Evolutionary conservation across 2,113 vertebrate species (phyloP).

Genomic region (Engraulis encrasicolus): DNA sequence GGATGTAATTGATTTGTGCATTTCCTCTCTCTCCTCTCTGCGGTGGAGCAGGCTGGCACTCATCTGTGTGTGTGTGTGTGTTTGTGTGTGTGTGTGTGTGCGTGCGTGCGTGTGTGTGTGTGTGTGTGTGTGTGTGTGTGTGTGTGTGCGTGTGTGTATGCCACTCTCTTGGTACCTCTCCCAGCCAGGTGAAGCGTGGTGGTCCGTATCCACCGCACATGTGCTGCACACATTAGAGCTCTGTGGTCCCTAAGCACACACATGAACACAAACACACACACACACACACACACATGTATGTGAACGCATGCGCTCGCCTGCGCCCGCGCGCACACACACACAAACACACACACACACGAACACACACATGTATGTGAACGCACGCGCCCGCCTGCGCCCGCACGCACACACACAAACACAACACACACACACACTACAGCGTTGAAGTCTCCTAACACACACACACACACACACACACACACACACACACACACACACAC

Average conservation of each 20-base stretch:
- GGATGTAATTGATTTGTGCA: conserved; percentile 53
- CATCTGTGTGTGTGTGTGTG: conserved; percentile 10
- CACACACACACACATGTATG: not conserved
- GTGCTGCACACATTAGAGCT: conserved; percentile 90
- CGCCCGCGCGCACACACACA: not conserved
- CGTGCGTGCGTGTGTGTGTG: not conserved
- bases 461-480: not conserved
- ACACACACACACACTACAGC: too few species aligned
- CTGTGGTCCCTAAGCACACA: not conserved
- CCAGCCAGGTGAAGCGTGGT: conserved; percentile 54
- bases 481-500: not conserved
- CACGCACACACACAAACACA: too few species aligned
- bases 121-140: not conserved
- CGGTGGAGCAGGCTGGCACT: conserved; percentile 47
- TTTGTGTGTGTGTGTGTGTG: not conserved
- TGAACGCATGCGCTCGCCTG: not conserved
- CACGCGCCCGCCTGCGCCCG: too few species aligned
- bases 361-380: too few species aligned
- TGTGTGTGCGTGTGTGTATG: not conserved
- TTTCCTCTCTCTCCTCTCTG: conserved; percentile 35
- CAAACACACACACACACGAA: not conserved
- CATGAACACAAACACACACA: not conserved
- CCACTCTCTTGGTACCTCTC: too few species aligned
- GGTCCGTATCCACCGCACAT: conserved; percentile 70
- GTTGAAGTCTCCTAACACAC: too few species aligned